phyloP scores from a whole-genome alignment of 2,888 invertebrate species.

The Scelioninae gen. 2 region DNA sequence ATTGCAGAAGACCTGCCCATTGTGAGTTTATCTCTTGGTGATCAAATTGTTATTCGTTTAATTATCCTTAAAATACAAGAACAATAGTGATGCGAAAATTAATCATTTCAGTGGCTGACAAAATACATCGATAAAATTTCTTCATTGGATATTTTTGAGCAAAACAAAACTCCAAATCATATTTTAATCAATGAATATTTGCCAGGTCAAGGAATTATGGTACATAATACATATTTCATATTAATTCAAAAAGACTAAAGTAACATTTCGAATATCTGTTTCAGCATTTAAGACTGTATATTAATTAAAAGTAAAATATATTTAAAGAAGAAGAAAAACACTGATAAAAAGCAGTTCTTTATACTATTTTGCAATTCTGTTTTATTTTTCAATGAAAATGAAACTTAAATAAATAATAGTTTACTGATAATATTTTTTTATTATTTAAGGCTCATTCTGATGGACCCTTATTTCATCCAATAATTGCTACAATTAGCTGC shows the following conservation, averaged over 20 bases:
- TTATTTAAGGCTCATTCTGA: constrained; percentile 89
- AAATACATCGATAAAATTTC: constrained; percentile 83
- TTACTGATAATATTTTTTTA: constrained; percentile 10
- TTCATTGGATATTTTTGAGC: constrained; percentile 82
- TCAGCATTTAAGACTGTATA: too few relatives aligned
- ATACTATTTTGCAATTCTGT: too few relatives aligned
- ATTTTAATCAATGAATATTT: constrained; percentile 95
- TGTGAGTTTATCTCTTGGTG: constrained; percentile 63
- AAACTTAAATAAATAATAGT: background rate
- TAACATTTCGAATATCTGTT: too few relatives aligned
- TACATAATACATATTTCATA: too few relatives aligned
- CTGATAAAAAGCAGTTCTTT: too few relatives aligned
- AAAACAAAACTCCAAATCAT: constrained; percentile 87
- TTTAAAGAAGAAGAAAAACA: too few relatives aligned
- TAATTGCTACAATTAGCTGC: constrained; percentile 93
- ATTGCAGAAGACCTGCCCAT: constrained; percentile 90
- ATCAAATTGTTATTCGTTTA: constrained; percentile 18
- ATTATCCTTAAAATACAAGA: constrained; percentile 13
- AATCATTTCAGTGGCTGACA: constrained; percentile 82
- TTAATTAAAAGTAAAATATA: too few relatives aligned
- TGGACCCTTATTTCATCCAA: constrained; percentile 94
- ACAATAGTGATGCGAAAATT: too few relatives aligned
- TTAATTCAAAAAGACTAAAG: background rate
- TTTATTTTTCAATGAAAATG: too few relatives aligned
- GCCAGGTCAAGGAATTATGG: constrained; percentile 96